Percentiles rank a stretch among this genome's conserved stretches.
Conservation (phyloP, 1,140 invertebrate species). For the Anagrus nilaparvatae region DNA sequence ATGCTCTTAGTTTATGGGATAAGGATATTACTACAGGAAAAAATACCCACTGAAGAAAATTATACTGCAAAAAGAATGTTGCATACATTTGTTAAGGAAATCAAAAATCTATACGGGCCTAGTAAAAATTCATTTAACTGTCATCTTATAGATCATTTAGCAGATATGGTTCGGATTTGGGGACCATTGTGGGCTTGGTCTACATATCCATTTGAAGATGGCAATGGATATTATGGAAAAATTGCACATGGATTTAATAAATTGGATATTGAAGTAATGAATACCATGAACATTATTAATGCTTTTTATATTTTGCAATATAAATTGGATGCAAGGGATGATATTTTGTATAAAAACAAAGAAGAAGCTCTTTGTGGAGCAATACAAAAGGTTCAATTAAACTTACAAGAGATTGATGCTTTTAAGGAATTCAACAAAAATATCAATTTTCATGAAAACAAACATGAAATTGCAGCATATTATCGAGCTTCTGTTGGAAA, state of each 20-base stretch:
- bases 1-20: background rate
- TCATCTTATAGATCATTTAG: background rate
- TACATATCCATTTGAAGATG: background rate
- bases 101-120: background rate
- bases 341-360: no score
- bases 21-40: background rate
- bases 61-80: background rate
- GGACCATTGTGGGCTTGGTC: background rate
- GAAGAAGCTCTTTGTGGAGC: no score
- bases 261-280: conserved; percentile 4
- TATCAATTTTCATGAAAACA: no score
- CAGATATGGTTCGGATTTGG: background rate
- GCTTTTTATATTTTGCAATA: no score
- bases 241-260: conserved; percentile 5
- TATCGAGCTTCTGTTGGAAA: no score
- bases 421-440: no score
- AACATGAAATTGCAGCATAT: no score
- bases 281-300: conserved; percentile 1
- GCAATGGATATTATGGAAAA: background rate
- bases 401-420: no score
- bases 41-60: no score
- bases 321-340: no score
- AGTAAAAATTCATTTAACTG: background rate
- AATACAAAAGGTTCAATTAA: no score
- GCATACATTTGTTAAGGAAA: background rate